Base-by-base conservation (phyloP, 1,140 invertebrate species). In the Drosophila arawakana region DNA sequence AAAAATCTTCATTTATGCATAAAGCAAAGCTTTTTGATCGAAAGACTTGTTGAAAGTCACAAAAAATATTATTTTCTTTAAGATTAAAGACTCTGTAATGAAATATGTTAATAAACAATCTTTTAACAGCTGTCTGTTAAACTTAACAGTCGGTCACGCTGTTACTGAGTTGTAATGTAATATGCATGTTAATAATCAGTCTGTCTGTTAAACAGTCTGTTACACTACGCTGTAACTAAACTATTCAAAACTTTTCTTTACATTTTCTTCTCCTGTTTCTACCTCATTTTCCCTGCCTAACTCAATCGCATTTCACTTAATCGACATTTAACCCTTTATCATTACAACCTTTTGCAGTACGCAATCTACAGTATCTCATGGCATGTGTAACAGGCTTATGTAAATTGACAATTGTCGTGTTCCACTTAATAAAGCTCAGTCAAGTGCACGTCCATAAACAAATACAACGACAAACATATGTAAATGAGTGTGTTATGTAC, bases 321-420 rank as follows among this genome's bases (percentile, higher is more conserved):
- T 30, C 25, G 25, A 30, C 25, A 30, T 30, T 30, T 30, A 30
- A 30, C 25, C 25, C 30, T 46, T 55, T 39, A 67, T 67, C 63
- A 49, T 39, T 47, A 25, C 34, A 57, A 39, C 10, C 6, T 6
- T 1, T 7, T 7, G 18, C 30, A 39, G 21, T 34, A 52, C 50
- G 50, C 52, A 57, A 66, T 66, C 52, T 15, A 47, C 8, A 34
- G 44, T 44, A 59, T 61, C 25, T 21, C 43, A 47, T 8, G 21
- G 30, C 30, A 78, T 15, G 6, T 65, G 70, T 35, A 50, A 34
- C 47, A 52, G 37, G 50, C 70, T 60, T 77, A 77, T 70, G 81
- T 77, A 80, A 83, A 80, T 70, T 85, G 75, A 13, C 82, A 85
- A 85, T 85, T 85, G 81, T 41, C 75, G 68, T 86, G 79, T 54